A percentile compares a stretch with the other conserved stretches of the same genome.
phyloP scores from a whole-genome alignment of 2,113 vertebrate genomes.

The Seriola quinqueradiata region DNA sequence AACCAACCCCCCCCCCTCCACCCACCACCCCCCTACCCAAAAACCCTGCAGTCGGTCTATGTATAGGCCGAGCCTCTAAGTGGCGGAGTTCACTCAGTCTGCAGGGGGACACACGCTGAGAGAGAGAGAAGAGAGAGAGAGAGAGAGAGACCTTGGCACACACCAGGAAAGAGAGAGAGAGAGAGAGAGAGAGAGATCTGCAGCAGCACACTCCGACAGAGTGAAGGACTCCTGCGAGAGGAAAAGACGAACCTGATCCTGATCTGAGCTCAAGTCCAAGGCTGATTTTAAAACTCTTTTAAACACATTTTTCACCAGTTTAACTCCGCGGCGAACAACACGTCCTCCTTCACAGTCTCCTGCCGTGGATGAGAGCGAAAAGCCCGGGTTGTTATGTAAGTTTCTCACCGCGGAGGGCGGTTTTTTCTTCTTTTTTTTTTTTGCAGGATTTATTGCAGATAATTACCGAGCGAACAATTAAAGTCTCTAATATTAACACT shows the following conservation, averaged over 20 bases:
- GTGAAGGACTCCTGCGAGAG: constrained; percentile 5
- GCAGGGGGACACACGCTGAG: neutral
- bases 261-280: neutral
- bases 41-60: constrained; percentile 28
- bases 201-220: constrained; percentile 50
- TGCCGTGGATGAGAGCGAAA: constrained; percentile 37
- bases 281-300: neutral
- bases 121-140: neutral
- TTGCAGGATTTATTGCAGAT: neutral
- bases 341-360: neutral
- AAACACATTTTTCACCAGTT: neutral
- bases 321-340: neutral
- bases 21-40: too few species aligned
- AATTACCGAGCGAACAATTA: neutral
- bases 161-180: neutral
- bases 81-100: too few species aligned
- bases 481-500: neutral
- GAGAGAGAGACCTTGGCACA: neutral
- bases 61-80: neutral
- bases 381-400: constrained; percentile 72
- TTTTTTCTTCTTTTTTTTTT: neutral
- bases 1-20: constrained; percentile 28
- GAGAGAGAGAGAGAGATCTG: constrained; percentile 3
- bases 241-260: neutral
- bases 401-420: constrained; percentile 19